Evolutionary conservation across 2,113 vertebrate species (phyloP), one percentile per base, ranked within the genome.

Genomic region (Nerophis ophidion): DNA sequence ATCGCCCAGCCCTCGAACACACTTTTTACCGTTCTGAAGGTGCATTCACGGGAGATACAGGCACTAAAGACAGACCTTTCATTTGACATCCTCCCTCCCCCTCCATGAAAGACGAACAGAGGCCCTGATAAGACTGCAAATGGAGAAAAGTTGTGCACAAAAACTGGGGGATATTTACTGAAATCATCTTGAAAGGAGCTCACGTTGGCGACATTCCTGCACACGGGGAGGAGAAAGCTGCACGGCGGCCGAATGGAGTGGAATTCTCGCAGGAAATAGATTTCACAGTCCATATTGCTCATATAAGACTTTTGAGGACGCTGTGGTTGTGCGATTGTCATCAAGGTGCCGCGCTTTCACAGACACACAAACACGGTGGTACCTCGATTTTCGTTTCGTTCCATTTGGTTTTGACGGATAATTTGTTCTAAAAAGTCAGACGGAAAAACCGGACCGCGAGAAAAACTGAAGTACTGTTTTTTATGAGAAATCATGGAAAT

Each of bases 131-230:
- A 72, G 68, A 65, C 53, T 61, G 66, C 48, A 56, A 77, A 80
- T 65, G 79, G 71, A 77, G 76, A 48, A 70, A 76, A 80, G 66
- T 78, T 60, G 59, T 64, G 57, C 63, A 53, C 7, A 68, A 65
- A 65, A 66, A 70, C 58, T 57, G 63, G 63, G 63, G 70, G 80
- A 81, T 86, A 83, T 84, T 85, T 84, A 84, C 84, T 86, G 81
- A 73, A 74, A 87, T 88, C 86, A 84, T 84, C 78, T 75, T 83
- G 79, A 82, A 83, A 83, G 72, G 59, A 70, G 68, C 75, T 77
- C 66, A 71, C 70, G 81, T 81, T 84, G 76, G 80, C 80, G 76
- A 83, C 56, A 71, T 83, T 85, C 58, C 42, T 48, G 58, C 46
- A 60, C 44, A 77, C 13, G 36, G 61, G 40, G 68, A 75, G 65